Evolutionary conservation across 2,113 vertebrate genomes (phyloP), one percentile per base, ranked within the genome.

Genomic region (Eptatretus burgeri): DNA sequence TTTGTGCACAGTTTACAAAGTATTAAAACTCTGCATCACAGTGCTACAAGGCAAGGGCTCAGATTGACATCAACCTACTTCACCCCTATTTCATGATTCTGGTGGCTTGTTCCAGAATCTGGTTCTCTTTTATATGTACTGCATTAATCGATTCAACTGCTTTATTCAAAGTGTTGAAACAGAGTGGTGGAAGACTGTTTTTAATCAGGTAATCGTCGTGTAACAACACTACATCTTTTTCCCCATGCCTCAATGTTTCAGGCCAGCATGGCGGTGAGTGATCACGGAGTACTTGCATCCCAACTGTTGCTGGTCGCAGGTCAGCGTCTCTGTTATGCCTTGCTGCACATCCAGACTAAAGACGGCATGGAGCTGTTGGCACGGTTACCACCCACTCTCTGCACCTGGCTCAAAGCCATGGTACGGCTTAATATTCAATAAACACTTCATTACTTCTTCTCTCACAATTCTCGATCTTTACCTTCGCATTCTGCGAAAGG

Each of bases 341-440:
- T 98, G 62, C 78, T 98, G 13, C 83, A 81, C 51, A 74, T 70
- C 0, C 84, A 86, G 73, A 85, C 82, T 0, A 80, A 76, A 66
- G 72, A 83, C 1, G 82, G 83, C 10, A 81, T 83, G 84, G 91
- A 98, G 71, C 73, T 98, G 66, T 78, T 98, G 2, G 77, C 80
- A 51, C 75, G 85, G 51, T 78, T 98, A 18, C 82, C 89, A 1
- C 82, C 89, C 11, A 86, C 78, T 0, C 78, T 98, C 13, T 89
- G 84, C 68, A 94, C 91, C 1, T 98, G 91, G 91, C 78, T 98
- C 63, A 98, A 93, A 69, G 85, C 91, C 1, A 94, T 98, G 88
- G 91, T 95, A 67, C 81, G 74, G 68, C 27, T 41, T 41, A 7
- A 41, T 41, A 7, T 41, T 41, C 27, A 41, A 41, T 41, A 5